Percentiles rank a stretch among this genome's conserved stretches.
Conservation (phyloP, 2,888 invertebrate species). For the Xanthostigma xanthostigma region DNA sequence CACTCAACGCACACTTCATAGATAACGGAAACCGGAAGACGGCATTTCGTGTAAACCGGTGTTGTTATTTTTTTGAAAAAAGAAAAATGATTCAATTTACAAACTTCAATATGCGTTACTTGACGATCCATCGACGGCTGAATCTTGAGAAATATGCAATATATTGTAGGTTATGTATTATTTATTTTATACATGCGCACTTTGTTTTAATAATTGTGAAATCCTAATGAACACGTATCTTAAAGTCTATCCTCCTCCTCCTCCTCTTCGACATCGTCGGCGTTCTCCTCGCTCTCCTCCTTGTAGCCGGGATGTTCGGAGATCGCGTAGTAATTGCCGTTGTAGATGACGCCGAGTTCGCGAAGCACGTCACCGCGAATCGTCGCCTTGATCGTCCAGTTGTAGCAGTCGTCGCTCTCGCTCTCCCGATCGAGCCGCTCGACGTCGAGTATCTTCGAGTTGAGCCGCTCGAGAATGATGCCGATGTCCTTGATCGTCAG, state of each 20-base stretch:
- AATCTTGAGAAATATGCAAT: no score
- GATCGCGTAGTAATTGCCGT: slow-evolving; percentile 89
- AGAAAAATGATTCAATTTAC: no score
- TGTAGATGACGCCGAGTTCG: slow-evolving; percentile 86
- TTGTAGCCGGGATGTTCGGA: slow-evolving; percentile 90
- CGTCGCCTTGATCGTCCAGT: slow-evolving; percentile 93
- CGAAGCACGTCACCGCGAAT: slow-evolving; percentile 82
- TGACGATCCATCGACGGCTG: no score
- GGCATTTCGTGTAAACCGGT: no score
- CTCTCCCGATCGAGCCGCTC: slow-evolving; percentile 83
- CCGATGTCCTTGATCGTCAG: slow-evolving; percentile 91
- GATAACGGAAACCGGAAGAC: no score
- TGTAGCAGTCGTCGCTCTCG: slow-evolving; percentile 86
- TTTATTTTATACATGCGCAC: no score
- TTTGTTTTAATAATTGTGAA: no score
- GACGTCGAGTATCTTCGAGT: slow-evolving; percentile 86
- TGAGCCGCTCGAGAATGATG: slow-evolving; percentile 81
- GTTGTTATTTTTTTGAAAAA: no score
- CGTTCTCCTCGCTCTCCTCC: slow-evolving; percentile 75
- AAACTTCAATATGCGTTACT: no score
- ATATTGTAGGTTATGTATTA: no score
- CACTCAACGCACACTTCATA: no score
- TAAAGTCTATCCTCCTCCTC: slow-evolving; percentile 46
- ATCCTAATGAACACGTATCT: no score
- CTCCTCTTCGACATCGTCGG: slow-evolving; percentile 71